These are phyloP conservation scores for Micrastur ruficollis DNA, from an alignment of 2,797 vertebrate species.

Conservation along the genomic window DNA sequence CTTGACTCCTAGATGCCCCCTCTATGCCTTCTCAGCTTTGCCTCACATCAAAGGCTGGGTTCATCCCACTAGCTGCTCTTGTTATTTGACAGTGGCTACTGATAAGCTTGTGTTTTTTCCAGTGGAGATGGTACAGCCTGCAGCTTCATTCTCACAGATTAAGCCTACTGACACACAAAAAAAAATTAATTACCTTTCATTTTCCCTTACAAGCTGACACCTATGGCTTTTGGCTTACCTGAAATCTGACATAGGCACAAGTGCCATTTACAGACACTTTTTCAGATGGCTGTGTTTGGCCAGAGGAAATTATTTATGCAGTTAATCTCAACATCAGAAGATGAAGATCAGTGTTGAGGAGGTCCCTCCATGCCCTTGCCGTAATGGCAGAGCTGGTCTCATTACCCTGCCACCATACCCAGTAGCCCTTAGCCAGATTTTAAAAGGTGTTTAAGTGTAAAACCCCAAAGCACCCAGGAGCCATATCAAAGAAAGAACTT, in stretches of 20 bases:
- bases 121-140: neutral
- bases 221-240: neutral
- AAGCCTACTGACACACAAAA: neutral
- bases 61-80: neutral
- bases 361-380: neutral
- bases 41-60: neutral
- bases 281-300: neutral
- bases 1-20: neutral
- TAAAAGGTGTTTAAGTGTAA: neutral
- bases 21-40: neutral
- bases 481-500: neutral
- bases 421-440: neutral
- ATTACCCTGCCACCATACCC: neutral
- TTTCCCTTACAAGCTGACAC: neutral
- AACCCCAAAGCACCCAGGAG: neutral
- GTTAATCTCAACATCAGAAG: neutral
- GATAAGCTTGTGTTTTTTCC: neutral
- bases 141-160: neutral
- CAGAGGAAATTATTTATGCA: neutral
- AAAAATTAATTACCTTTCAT: neutral
- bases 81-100: neutral
- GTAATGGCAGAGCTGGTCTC: neutral
- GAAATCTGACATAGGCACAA: neutral
- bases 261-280: neutral
- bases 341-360: neutral